Evolutionary conservation across 2,797 vertebrate species (phyloP), one percentile per base, ranked within the genome.

Genomic region (Argentina silus): DNA sequence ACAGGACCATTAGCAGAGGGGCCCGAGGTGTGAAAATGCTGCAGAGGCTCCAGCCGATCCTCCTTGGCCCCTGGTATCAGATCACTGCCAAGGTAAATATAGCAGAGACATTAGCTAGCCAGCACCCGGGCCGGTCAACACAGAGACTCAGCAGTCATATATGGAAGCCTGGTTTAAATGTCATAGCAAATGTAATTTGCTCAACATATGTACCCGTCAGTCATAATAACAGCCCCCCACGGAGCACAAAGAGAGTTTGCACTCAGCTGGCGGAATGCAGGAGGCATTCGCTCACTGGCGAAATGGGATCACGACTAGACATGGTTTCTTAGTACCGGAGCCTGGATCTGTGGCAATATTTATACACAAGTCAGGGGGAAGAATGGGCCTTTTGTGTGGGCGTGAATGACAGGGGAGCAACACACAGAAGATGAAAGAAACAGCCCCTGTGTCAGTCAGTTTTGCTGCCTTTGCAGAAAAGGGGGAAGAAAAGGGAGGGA

Each of bases 181-280:
- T 91, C 91, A 91, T 69, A 76, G 81, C 83, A 79, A 87, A 85
- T 87, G 76, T 86, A 89, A 92, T 93, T 91, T 83, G 80, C 88
- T 89, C 82, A 85, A 88, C 92, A 93, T 91, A 87, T 93, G 90
- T 87, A 93, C 90, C 83, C 10, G 90, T 92, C 92, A 87, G 78
- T 93, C 91, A 93, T 51, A 12, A 77, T 92, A 91, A 91, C 80
- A 74, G 81, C 79, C 69, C 88, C 83, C 83, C 73, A 68, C 5
- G 69, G 85, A 85, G 79, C 74, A 76, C 62, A 84, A 78, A 80
- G 78, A 78, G 67, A 81, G 74, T 79, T 87, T 80, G 63, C 80
- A 75, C 72, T 84, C 77, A 83, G 76, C 67, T 73, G 48, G 12
- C 15, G 67, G 82, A 85, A 86, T 87, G 79, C 73, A 73, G 79